A percentile compares a stretch with the other conserved stretches of the same genome.
These are phyloP conservation scores for Halcyon smyrnensis DNA, from an alignment of 2,797 vertebrate species.

Conservation along the genomic window DNA sequence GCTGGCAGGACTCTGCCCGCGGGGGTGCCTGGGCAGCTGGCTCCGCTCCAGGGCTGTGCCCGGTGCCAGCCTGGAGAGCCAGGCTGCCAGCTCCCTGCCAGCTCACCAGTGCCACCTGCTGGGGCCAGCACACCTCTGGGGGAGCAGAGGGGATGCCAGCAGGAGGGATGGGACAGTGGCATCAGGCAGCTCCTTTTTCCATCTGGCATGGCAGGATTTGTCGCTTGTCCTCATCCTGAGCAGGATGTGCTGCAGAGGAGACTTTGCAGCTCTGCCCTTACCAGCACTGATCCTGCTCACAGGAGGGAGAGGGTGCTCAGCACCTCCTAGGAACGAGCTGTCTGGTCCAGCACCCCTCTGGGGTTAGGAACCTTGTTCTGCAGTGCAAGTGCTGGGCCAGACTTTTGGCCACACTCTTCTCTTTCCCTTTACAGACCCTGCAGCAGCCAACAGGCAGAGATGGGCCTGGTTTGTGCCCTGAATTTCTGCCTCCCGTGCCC, in stretches of 20 bases:
- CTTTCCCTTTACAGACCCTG: background rate
- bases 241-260: background rate
- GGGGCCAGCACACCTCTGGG: background rate
- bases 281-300: background rate
- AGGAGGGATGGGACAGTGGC: background rate
- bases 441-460: background rate
- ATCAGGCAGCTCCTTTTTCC: background rate
- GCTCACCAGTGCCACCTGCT: slow-evolving; percentile 20
- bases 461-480: background rate
- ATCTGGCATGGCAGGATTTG: background rate
- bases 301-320: background rate
- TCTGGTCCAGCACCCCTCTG: background rate
- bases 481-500: background rate
- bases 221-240: background rate
- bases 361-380: background rate
- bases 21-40: background rate
- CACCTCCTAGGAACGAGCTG: background rate
- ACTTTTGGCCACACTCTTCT: background rate
- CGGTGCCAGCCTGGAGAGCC: background rate
- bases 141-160: background rate
- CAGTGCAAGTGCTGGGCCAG: background rate
- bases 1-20: background rate
- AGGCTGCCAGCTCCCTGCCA: background rate
- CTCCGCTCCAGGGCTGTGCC: background rate
- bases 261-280: background rate